Evolutionary conservation across 35 echinoderm and acorn worm species (phyloP).

Genomic region (Apostichopus californicus): DNA sequence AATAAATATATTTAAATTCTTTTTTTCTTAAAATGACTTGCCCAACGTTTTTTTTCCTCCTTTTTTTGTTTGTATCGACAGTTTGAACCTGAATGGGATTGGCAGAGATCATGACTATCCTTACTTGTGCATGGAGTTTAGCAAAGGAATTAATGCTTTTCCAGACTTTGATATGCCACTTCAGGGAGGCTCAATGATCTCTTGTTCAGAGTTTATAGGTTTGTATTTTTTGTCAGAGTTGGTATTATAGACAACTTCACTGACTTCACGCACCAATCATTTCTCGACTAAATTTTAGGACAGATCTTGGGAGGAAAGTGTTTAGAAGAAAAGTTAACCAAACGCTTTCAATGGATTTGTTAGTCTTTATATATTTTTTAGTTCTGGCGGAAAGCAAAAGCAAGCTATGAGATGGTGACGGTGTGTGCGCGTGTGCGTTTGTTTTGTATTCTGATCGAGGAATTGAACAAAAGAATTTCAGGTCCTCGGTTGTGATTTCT

Average conservation of each 20-base stretch:
- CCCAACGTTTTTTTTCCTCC: background rate
- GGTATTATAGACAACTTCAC: background rate
- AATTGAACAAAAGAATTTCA: no score
- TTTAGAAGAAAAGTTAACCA: no score
- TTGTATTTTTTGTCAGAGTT: background rate
- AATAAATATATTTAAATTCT: no score
- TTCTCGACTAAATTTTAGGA: background rate
- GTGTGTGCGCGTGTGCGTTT: no score
- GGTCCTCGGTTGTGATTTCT: no score
- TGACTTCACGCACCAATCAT: background rate
- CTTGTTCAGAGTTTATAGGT: background rate
- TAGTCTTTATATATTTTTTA: background rate
- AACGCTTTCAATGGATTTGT: background rate
- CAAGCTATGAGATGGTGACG: background rate
- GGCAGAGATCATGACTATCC: conserved; percentile 16
- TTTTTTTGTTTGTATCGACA: background rate
- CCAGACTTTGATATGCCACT: conserved; percentile 39
- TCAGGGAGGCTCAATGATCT: background rate
- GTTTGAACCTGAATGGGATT: conserved; percentile 47
- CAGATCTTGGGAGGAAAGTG: no score
- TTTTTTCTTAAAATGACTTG: no score
- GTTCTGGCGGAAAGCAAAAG: background rate
- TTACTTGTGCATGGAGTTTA: conserved; percentile 48
- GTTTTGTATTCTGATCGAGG: no score
- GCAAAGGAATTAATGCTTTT: conserved; percentile 17